phyloP scores from a whole-genome alignment of 2,113 vertebrate species.

The Dromiciops gliroides region DNA sequence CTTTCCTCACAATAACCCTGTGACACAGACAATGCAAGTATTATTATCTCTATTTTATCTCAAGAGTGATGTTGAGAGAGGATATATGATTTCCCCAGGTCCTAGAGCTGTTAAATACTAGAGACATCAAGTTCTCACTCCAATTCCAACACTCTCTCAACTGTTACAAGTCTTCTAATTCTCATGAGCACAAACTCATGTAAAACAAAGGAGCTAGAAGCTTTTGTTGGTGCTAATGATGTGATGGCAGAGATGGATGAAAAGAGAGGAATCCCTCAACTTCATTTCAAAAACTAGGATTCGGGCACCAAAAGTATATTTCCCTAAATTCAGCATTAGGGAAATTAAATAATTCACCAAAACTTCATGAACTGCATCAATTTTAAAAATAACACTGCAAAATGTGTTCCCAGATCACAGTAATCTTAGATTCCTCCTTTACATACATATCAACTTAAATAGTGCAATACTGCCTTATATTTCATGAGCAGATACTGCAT shows the following conservation, averaged over 20 bases:
- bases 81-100: no score
- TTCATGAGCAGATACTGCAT: slow-evolving; percentile 7
- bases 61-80: not conserved
- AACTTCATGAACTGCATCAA: not conserved
- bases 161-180: not conserved
- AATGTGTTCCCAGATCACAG: slow-evolving; percentile 30
- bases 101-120: not conserved
- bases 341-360: not conserved
- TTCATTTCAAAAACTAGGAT: slow-evolving; percentile 1
- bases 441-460: not conserved
- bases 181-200: not conserved
- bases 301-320: not conserved
- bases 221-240: not conserved
- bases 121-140: not conserved
- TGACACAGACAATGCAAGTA: not conserved
- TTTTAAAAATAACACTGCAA: not conserved
- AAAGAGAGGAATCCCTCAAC: not conserved
- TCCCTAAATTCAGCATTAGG: not conserved
- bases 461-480: not conserved
- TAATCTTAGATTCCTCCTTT: not conserved
- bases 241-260: not conserved
- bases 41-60: not conserved
- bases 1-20: no score
- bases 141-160: not conserved
- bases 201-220: not conserved